Evolutionary conservation across 2,888 invertebrate genomes (phyloP).

Genomic region (Thecophora atra): DNA sequence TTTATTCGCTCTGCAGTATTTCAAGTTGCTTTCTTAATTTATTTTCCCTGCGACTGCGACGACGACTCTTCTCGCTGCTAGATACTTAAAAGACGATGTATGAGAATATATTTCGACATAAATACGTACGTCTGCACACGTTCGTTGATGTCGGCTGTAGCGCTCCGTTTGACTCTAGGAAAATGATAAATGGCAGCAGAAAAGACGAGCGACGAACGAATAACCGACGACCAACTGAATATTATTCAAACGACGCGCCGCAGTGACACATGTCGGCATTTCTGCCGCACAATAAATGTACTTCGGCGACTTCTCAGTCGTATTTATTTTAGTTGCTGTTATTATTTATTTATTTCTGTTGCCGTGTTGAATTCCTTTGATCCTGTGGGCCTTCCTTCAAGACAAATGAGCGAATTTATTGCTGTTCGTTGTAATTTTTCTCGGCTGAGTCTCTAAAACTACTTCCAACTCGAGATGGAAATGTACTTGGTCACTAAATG

Average conservation of each 20-base stretch:
- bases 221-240: conserved; percentile 41
- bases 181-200: conserved; percentile 50
- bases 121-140: conserved; percentile 11
- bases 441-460: too few relatives aligned
- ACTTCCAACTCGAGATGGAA: too few relatives aligned
- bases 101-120: not conserved
- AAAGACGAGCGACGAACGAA: conserved; percentile 45
- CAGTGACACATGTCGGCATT: conserved; percentile 50
- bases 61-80: not conserved
- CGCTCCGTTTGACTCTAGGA: conserved; percentile 36
- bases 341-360: conserved; percentile 17
- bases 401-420: conserved; percentile 30
- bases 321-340: conserved; percentile 9
- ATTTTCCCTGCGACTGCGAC: conserved; percentile 17
- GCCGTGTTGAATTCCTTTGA: conserved; percentile 31
- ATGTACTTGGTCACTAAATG: too few relatives aligned
- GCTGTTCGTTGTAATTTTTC: too few relatives aligned
- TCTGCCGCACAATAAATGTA: conserved; percentile 48
- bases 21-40: conserved; percentile 15
- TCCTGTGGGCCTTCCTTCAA: conserved; percentile 14
- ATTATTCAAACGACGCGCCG: conserved; percentile 50
- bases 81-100: conserved; percentile 1
- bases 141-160: not conserved
- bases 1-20: conserved; percentile 34
- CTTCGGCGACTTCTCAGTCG: conserved; percentile 25